phyloP scores from a whole-genome alignment of 2,888 invertebrate species.

The Lordiphosa andalusiaca region DNA sequence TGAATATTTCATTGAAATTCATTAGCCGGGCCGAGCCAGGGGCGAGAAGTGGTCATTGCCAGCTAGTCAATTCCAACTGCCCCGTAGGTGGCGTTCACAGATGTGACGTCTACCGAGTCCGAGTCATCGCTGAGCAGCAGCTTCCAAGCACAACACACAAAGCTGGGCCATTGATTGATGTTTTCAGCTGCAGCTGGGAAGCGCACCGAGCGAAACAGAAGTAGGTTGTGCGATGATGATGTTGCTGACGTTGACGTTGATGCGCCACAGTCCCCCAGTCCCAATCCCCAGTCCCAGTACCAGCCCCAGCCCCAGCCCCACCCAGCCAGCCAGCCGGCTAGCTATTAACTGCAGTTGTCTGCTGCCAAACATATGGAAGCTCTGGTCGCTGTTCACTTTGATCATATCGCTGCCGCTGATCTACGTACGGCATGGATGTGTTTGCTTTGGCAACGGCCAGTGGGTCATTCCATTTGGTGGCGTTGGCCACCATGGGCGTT shows the following conservation, averaged over 20 bases:
- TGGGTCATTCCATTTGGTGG: slow-evolving; percentile 57
- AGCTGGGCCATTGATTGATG: slow-evolving; percentile 63
- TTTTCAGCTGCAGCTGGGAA: slow-evolving; percentile 38
- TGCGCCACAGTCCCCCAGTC: slow-evolving; percentile 29
- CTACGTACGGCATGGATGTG: slow-evolving; percentile 32
- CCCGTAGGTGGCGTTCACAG: slow-evolving; percentile 60
- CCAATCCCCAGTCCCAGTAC: not conserved
- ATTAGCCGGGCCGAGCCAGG: slow-evolving; percentile 43
- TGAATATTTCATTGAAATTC: slow-evolving; percentile 61
- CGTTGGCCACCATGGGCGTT: slow-evolving; percentile 39
- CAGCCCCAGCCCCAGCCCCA: not conserved
- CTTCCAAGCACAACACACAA: slow-evolving; percentile 12
- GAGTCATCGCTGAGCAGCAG: slow-evolving; percentile 4
- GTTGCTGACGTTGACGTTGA: slow-evolving; percentile 66
- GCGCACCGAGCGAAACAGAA: slow-evolving; percentile 39
- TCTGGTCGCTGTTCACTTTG: slow-evolving; percentile 58
- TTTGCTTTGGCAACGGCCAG: slow-evolving; percentile 59
- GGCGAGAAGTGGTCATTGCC: slow-evolving; percentile 23
- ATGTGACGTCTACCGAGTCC: slow-evolving; percentile 33
- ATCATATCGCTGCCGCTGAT: slow-evolving; percentile 46
- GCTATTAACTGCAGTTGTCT: slow-evolving; percentile 52
- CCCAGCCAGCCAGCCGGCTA: slow-evolving; percentile 3
- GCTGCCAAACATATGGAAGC: slow-evolving; percentile 59
- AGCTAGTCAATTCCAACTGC: slow-evolving; percentile 19
- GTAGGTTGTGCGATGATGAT: slow-evolving; percentile 45